Evolutionary conservation across 2,113 vertebrate genomes (phyloP).

Genomic region (Poeciliopsis retropinna): DNA sequence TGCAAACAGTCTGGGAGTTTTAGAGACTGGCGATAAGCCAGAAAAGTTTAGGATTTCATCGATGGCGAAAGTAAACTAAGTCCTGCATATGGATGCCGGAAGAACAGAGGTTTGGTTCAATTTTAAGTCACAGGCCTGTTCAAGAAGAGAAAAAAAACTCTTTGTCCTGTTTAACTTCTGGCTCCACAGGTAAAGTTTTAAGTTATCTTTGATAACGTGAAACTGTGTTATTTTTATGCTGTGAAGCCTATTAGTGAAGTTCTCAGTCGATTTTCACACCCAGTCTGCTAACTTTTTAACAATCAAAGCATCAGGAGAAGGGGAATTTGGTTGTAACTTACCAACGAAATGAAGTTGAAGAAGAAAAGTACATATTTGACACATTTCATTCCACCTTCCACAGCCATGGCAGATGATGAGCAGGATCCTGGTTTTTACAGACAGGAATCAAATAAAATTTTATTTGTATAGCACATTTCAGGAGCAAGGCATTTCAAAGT

Average conservation of each 20-base stretch:
- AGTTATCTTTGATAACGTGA: too few species aligned
- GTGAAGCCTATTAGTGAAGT: neutral
- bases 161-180: neutral
- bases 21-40: conserved; percentile 7
- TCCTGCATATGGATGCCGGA: neutral
- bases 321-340: conserved; percentile 71
- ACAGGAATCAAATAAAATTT: neutral
- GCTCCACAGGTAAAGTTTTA: too few species aligned
- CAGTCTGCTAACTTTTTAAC: neutral
- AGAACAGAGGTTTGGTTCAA: neutral
- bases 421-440: conserved; percentile 36
- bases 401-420: conserved; percentile 77
- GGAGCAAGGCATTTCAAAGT: too few species aligned
- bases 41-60: conserved; percentile 9
- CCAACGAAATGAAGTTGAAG: conserved; percentile 89
- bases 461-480: too few species aligned
- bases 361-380: conserved; percentile 86
- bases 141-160: neutral
- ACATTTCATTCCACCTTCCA: conserved; percentile 87
- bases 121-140: conserved; percentile 6
- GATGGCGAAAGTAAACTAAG: conserved; percentile 4
- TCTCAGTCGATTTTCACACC: neutral
- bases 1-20: too few species aligned
- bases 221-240: too few species aligned
- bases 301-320: neutral